Evolutionary conservation across 2,113 vertebrate species (phyloP), one percentile per base, ranked within the genome.

Genomic region (Calonectris borealis): DNA sequence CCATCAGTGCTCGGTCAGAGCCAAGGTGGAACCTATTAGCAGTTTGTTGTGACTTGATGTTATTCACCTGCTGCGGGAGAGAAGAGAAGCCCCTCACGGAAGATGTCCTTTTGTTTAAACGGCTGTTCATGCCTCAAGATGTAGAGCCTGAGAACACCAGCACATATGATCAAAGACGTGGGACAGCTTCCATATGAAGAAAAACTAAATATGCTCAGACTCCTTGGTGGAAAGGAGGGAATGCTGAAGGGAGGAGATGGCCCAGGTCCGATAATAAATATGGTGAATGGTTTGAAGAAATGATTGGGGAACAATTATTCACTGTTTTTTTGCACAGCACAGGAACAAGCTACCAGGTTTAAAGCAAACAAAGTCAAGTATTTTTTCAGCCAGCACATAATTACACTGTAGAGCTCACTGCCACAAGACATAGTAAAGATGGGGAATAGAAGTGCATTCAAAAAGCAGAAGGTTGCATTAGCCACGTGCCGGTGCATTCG

Each of bases 21-120:
- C 11, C 82, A 93, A 97, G 40, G 62, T 83, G 94, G 73, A 97
- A 96, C 54, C 89, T 88, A 93, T 97, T 90, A 98, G 81, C 92
- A 90, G 90, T 95, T 79, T 90, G 93, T 92, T 96, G 85, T 90
- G 82, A 96, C 88, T 92, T 97, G 95, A 96, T 5, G 46, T 94
- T 95, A 72, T 81, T 97, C 96, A 98, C 97, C 96, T 97, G 97
- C 85, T 96, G 66, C 2, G 3, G 51, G 40, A 70, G 27, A 86
- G 32, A 57, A 51, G 34, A 44, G 48, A 73, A 95, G 52, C 31
- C 82, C 58, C 73, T 91, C 42, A 69, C 1, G 22, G 79, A 93
- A 87, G 58, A 93, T 72, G 72, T 34, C 73, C 78, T 96, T 89
- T 88, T 80, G 61, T 86, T 96, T 62, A 71, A 96, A 73, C 0